phyloP scores from a whole-genome alignment of 2,113 vertebrate genomes.

The Lophochroa leadbeateri region DNA sequence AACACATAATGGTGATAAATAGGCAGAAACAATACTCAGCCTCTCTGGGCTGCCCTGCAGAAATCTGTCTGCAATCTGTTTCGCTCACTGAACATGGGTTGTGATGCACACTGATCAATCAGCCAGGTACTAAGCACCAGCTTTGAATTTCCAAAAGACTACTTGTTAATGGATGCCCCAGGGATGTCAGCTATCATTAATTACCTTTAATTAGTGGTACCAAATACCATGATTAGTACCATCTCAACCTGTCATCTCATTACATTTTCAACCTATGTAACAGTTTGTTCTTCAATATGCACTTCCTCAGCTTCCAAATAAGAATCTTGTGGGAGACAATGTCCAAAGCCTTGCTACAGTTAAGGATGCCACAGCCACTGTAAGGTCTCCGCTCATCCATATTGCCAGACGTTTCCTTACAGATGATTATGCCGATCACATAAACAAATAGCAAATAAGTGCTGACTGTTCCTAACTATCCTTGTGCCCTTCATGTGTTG shows the following conservation, averaged over 20 bases:
- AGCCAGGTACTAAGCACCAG: not conserved
- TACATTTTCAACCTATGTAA: not conserved
- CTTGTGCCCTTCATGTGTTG: not conserved
- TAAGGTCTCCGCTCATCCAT: not conserved
- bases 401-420: not conserved
- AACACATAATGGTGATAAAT: not conserved
- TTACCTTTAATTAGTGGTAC: not conserved
- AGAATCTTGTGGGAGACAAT: accelerated
- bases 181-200: not conserved
- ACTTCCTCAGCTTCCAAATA: not conserved
- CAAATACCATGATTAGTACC: not conserved
- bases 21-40: not conserved
- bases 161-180: not conserved
- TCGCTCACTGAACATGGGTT: not conserved
- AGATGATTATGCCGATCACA: not conserved
- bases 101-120: not conserved
- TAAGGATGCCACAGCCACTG: not conserved
- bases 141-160: not conserved
- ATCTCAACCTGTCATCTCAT: not conserved
- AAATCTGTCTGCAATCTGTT: not conserved
- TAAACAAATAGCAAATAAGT: not conserved
- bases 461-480: not conserved
- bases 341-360: not conserved
- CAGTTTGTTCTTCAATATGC: not conserved
- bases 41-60: not conserved